These are phyloP conservation scores for Acanthopagrus latus DNA, from an alignment of 2,797 vertebrate species.

Conservation along the genomic window DNA sequence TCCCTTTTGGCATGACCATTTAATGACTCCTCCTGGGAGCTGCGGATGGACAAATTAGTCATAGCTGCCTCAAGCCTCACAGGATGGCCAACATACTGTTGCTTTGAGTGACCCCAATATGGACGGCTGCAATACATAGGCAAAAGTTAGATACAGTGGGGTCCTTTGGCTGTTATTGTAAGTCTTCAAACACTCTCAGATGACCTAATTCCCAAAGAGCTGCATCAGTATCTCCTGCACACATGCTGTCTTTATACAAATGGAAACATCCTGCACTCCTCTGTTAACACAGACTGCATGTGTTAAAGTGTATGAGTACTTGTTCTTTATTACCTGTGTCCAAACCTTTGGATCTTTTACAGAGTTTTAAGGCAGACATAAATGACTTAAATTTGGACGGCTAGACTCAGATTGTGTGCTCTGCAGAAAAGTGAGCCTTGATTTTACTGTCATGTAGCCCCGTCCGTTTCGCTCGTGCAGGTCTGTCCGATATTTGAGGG, in stretches of 20 bases:
- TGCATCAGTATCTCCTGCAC: conserved; percentile 28
- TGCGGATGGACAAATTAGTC: conserved; percentile 50
- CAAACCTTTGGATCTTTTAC: conserved; percentile 61
- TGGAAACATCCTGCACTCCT: conserved; percentile 18
- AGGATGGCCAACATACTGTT: conserved; percentile 28
- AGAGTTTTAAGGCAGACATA: conserved; percentile 73
- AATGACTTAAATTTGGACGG: conserved; percentile 69
- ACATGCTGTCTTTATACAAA: conserved; percentile 40
- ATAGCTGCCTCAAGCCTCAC: conserved; percentile 68
- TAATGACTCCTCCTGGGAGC: conserved; percentile 28
- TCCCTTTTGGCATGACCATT: conserved; percentile 54
- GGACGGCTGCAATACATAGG: conserved; percentile 59
- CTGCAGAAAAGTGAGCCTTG: conserved; percentile 19
- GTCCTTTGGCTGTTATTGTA: conserved; percentile 44
- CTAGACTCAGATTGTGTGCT: conserved; percentile 51
- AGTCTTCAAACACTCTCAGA: conserved; percentile 23
- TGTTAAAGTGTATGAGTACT: conserved; percentile 23
- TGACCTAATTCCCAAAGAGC: conserved; percentile 20
- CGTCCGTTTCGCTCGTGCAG: conserved; percentile 66
- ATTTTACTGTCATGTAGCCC: conserved; percentile 73
- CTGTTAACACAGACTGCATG: conserved; percentile 33
- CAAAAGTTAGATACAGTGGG: conserved; percentile 16
- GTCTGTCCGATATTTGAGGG: conserved; percentile 65
- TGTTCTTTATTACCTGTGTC: conserved; percentile 36
- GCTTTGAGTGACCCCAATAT: conserved; percentile 24